Evolutionary conservation across 2,113 vertebrate genomes (phyloP).

Genomic region (Pteruthius melanotis): DNA sequence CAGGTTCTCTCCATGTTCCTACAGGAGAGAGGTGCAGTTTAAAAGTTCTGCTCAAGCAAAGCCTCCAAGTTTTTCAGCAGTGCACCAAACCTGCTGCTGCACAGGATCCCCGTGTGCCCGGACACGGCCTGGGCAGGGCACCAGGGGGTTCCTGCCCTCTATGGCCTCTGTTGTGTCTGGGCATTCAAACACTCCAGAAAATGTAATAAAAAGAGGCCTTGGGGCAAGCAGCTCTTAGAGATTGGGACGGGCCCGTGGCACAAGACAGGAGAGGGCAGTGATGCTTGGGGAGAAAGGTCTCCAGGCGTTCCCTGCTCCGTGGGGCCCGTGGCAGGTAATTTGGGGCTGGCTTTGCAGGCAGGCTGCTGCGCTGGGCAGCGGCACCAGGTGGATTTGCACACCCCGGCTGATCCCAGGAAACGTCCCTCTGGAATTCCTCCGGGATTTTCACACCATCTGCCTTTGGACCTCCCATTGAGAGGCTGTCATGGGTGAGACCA

Average conservation of each 20-base stretch:
- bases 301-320: accelerated
- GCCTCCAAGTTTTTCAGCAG: not conserved
- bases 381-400: not conserved
- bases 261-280: not conserved
- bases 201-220: not conserved
- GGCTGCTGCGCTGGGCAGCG: not conserved
- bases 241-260: not conserved
- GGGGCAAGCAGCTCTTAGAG: not conserved
- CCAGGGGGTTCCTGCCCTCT: not conserved
- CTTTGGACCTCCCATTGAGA: not conserved
- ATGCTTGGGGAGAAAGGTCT: not conserved
- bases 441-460: not conserved
- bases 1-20: not conserved
- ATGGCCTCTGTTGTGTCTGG: not conserved
- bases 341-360: not conserved
- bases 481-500: not conserved
- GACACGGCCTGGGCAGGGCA: not conserved
- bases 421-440: not conserved
- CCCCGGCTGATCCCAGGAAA: not conserved
- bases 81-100: not conserved
- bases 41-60: not conserved
- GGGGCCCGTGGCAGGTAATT: too few species aligned
- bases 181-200: not conserved
- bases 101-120: not conserved
- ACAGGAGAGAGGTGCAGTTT: not conserved